Evolutionary conservation across 1,140 invertebrate genomes (phyloP).

Genomic region (Trachymyrmex cornetzi): DNA sequence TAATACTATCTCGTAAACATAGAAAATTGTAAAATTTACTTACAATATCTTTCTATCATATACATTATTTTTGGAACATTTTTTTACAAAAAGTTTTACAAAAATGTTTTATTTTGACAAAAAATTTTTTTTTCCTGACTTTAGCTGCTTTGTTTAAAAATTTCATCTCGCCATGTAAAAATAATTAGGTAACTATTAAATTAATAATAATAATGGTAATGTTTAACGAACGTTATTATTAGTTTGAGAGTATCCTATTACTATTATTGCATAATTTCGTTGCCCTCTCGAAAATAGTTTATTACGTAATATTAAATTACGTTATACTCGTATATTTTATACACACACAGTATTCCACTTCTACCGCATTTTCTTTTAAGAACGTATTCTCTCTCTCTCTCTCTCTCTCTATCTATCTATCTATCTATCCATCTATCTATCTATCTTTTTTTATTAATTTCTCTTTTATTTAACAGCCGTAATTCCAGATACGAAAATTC

Average conservation of each 20-base stretch:
- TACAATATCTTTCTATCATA: neutral
- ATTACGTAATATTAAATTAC: neutral
- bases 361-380: neutral
- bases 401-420: no score
- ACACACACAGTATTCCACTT: no score
- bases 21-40: neutral
- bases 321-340: no score
- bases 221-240: neutral
- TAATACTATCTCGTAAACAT: neutral
- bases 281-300: neutral
- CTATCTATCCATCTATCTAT: no score
- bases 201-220: neutral
- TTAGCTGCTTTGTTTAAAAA: neutral
- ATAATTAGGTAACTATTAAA: neutral
- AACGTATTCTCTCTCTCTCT: no score
- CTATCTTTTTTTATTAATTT: neutral
- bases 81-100: slow-evolving; percentile 11
- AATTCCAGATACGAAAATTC: neutral
- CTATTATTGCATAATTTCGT: neutral
- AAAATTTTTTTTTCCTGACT: neutral
- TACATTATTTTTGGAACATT: neutral
- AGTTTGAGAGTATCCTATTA: neutral
- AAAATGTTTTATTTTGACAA: neutral
- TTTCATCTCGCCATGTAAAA: neutral
- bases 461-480: slow-evolving; percentile 8